Evolutionary conservation across 2,888 invertebrate genomes (phyloP).

Genomic region (Acanthoscelides obtectus): DNA sequence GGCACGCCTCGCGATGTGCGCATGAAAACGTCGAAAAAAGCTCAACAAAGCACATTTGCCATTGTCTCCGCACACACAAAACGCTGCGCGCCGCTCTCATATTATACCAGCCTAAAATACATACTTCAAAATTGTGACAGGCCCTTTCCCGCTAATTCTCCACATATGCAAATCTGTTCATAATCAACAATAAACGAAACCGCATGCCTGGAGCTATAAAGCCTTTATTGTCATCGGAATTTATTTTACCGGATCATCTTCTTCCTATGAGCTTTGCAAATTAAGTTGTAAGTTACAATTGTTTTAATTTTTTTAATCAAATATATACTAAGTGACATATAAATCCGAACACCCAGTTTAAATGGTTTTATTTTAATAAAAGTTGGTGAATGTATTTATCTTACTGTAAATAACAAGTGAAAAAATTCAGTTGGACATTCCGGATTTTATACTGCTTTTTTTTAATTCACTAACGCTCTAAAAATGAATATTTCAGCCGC

Average conservation of each 20-base stretch:
- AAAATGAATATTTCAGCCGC: no score
- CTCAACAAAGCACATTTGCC: background rate
- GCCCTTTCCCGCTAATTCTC: background rate
- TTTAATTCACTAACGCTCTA: no score
- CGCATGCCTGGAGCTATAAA: background rate
- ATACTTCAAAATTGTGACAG: background rate
- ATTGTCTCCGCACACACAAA: background rate
- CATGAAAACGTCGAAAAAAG: background rate
- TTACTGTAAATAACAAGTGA: no score
- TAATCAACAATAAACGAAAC: background rate
- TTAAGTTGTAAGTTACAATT: no score
- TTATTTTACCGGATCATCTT: background rate
- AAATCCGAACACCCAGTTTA: no score
- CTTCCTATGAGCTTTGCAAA: no score
- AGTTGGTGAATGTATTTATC: no score
- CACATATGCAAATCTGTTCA: background rate
- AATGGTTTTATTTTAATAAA: no score
- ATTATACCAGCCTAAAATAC: background rate
- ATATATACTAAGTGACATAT: no score
- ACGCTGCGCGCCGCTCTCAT: background rate
- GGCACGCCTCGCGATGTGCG: background rate
- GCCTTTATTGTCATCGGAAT: background rate
- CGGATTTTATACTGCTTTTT: no score
- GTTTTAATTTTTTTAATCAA: no score
- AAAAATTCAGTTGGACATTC: no score